These are phyloP conservation scores for Sylvicola fuscatus DNA, from an alignment of 2,888 invertebrate species.

Conservation along the genomic window DNA sequence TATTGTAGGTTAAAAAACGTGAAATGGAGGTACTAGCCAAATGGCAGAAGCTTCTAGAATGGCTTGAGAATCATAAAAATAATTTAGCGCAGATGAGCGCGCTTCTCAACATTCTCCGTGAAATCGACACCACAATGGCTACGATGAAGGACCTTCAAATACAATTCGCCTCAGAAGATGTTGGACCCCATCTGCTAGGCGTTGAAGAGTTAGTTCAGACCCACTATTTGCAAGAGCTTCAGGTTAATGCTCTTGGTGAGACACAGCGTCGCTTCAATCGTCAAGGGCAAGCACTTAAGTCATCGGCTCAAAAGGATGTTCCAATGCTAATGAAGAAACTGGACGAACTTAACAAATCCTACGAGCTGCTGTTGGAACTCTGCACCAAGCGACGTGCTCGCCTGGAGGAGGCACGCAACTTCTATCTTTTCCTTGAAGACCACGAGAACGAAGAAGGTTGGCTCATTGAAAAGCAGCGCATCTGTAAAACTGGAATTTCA, in stretches of 20 bases:
- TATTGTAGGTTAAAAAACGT: constrained; percentile 16
- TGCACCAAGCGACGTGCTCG: constrained; percentile 48
- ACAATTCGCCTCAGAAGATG: constrained; percentile 50
- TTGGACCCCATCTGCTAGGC: constrained; percentile 82
- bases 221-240: constrained; percentile 79
- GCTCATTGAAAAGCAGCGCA: constrained; percentile 84
- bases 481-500: constrained; percentile 80
- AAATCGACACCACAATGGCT: constrained; percentile 73
- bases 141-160: constrained; percentile 72
- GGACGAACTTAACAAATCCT: constrained; percentile 49
- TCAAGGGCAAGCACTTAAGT: constrained; percentile 35
- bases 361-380: constrained; percentile 14
- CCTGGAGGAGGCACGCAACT: constrained; percentile 80
- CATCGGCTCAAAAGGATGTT: constrained; percentile 33
- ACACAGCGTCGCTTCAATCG: constrained; percentile 58
- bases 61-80: constrained; percentile 64
- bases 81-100: constrained; percentile 61
- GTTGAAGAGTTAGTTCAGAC: constrained; percentile 90
- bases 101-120: constrained; percentile 72
- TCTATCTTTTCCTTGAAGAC: constrained; percentile 90
- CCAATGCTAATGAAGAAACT: constrained; percentile 44
- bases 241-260: constrained; percentile 76
- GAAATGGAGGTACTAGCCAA: constrained; percentile 53
- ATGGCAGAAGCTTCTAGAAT: constrained; percentile 68
- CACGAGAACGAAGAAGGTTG: constrained; percentile 96